Evolutionary conservation across 2,113 vertebrate species (phyloP).

Genomic region (Numida meleagris): DNA sequence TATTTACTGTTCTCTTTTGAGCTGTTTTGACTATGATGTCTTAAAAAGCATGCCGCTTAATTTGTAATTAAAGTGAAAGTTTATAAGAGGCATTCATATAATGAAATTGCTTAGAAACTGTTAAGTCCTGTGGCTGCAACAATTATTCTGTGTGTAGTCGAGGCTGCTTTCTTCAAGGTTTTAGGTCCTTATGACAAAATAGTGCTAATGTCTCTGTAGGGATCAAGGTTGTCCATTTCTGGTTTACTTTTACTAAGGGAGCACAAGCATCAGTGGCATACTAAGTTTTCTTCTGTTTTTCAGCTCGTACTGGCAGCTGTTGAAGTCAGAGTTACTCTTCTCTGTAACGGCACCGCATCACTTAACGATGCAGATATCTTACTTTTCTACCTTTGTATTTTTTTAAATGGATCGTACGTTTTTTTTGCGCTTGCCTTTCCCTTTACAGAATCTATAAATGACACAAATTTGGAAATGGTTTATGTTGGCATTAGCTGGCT

Average conservation of each 20-base stretch:
- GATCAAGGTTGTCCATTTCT: not conserved
- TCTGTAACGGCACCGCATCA: not conserved
- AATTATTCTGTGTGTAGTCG: not conserved
- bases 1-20: not conserved
- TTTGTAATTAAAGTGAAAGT: not conserved
- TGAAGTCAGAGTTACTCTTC: not conserved
- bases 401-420: not conserved
- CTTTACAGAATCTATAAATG: not conserved
- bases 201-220: not conserved
- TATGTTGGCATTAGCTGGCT: not conserved
- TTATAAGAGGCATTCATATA: not conserved
- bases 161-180: not conserved
- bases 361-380: not conserved
- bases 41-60: not conserved
- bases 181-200: not conserved
- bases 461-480: not conserved
- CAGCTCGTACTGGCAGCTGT: not conserved
- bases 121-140: not conserved
- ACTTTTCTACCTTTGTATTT: not conserved
- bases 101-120: not conserved
- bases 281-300: not conserved
- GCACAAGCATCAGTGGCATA: not conserved
- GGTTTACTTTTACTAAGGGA: not conserved
- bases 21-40: not conserved
- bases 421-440: not conserved